A percentile compares a stretch with the other conserved stretches of the same genome.
These are phyloP conservation scores for Poeciliopsis infans DNA, from an alignment of 2,797 vertebrate genomes.

Conservation along the genomic window DNA sequence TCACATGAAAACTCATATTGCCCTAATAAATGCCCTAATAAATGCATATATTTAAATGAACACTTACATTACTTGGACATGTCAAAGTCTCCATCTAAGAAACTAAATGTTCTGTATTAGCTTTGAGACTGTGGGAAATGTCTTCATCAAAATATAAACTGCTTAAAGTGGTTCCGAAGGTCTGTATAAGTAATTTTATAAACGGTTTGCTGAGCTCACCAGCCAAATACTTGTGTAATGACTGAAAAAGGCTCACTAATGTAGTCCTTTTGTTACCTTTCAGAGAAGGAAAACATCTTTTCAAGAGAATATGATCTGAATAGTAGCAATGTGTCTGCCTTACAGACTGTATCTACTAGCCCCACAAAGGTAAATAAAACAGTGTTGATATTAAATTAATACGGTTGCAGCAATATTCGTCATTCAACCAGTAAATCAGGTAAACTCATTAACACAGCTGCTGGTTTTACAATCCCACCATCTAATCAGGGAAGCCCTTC, in stretches of 20 bases:
- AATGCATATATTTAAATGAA: too few relatives aligned
- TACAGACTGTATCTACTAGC: slow-evolving; percentile 21
- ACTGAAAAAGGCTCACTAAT: slow-evolving; percentile 23
- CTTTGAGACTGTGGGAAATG: neutral
- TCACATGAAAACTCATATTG: too few relatives aligned
- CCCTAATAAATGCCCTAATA: too few relatives aligned
- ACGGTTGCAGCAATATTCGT: slow-evolving; percentile 40
- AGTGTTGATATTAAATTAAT: slow-evolving; percentile 44
- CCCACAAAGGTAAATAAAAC: slow-evolving; percentile 45
- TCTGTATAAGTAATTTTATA: slow-evolving; percentile 25
- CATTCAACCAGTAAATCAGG: slow-evolving; percentile 55
- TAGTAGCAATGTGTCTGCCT: slow-evolving; percentile 24
- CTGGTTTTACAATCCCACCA: slow-evolving; percentile 64
- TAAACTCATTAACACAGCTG: slow-evolving; percentile 64
- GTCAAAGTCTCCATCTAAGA: neutral
- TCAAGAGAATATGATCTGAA: slow-evolving; percentile 22
- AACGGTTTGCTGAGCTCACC: slow-evolving; percentile 33
- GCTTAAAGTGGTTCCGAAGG: slow-evolving; percentile 13
- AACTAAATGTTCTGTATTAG: slow-evolving; percentile 5
- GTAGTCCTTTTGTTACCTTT: neutral
- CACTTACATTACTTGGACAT: too few relatives aligned
- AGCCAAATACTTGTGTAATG: slow-evolving; percentile 32
- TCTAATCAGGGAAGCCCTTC: slow-evolving; percentile 64
- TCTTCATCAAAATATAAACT: neutral
- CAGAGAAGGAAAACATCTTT: neutral